Evolutionary conservation across 2,888 invertebrate genomes (phyloP).

Genomic region (Drosophila kambysellisi): DNA sequence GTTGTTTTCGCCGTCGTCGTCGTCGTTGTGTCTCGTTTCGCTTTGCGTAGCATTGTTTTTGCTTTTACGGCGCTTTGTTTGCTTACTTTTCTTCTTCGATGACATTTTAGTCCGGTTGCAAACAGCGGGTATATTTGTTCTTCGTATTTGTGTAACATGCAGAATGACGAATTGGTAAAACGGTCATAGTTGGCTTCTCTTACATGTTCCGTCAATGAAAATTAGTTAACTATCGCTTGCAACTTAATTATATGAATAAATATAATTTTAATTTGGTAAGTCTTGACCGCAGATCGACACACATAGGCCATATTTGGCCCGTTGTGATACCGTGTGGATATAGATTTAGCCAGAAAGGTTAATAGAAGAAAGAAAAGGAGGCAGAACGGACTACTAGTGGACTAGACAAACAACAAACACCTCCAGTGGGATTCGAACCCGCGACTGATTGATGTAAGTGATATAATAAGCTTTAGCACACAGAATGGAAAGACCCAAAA

Average conservation of each 20-base stretch:
- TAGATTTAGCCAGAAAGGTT: too few relatives aligned
- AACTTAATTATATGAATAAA: neutral
- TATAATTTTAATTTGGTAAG: too few relatives aligned
- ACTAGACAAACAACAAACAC: too few relatives aligned
- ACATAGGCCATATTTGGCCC: too few relatives aligned
- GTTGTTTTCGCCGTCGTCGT: conserved; percentile 55
- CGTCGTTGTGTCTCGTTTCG: conserved; percentile 53
- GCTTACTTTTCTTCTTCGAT: conserved; percentile 43
- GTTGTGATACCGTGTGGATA: too few relatives aligned
- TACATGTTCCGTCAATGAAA: neutral
- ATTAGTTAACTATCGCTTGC: neutral
- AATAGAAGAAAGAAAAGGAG: too few relatives aligned
- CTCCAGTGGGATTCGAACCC: too few relatives aligned
- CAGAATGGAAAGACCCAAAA: too few relatives aligned
- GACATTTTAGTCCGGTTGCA: conserved; percentile 7
- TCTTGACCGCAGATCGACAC: too few relatives aligned
- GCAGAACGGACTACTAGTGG: too few relatives aligned
- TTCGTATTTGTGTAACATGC: neutral
- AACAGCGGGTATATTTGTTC: conserved; percentile 19
- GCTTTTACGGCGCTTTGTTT: conserved; percentile 44
- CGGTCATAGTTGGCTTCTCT: neutral
- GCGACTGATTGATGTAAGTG: too few relatives aligned
- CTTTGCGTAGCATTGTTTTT: conserved; percentile 51
- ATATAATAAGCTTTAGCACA: too few relatives aligned
- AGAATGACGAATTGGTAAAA: neutral